These are phyloP conservation scores for Propithecus perrieri DNA, from an alignment of 2,797 vertebrate species.

Conservation along the genomic window DNA sequence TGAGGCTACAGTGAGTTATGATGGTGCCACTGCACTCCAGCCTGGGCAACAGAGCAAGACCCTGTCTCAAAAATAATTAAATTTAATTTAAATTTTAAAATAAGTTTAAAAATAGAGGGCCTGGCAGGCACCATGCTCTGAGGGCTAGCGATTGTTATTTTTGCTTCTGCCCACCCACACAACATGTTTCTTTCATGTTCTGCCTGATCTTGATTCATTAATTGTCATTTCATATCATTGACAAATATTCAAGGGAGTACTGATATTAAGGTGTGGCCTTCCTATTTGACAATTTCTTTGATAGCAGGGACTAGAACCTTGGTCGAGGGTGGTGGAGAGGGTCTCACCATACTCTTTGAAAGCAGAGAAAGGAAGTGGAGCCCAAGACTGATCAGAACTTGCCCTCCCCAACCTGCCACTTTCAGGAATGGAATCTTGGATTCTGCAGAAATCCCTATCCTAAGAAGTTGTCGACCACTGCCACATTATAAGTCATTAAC, in stretches of 20 bases:
- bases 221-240: background rate
- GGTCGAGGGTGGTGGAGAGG: rapidly evolving
- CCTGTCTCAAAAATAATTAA: background rate
- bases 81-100: background rate
- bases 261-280: background rate
- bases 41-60: background rate
- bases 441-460: too few species aligned
- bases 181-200: background rate
- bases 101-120: too few species aligned
- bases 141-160: background rate
- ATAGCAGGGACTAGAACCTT: background rate
- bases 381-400: background rate
- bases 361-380: background rate
- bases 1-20: background rate
- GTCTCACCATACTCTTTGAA: background rate
- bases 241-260: background rate
- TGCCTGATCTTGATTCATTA: background rate
- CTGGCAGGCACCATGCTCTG: rapidly evolving
- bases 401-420: background rate
- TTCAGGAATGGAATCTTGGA: background rate
- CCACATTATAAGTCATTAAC: too few species aligned
- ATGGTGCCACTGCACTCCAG: background rate
- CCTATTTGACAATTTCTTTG: background rate
- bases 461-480: background rate
- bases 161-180: background rate